Percentiles rank a stretch among this genome's conserved stretches.
These are phyloP conservation scores for Scytalopus superciliaris DNA, from an alignment of 2,113 vertebrate species.

Conservation along the genomic window DNA sequence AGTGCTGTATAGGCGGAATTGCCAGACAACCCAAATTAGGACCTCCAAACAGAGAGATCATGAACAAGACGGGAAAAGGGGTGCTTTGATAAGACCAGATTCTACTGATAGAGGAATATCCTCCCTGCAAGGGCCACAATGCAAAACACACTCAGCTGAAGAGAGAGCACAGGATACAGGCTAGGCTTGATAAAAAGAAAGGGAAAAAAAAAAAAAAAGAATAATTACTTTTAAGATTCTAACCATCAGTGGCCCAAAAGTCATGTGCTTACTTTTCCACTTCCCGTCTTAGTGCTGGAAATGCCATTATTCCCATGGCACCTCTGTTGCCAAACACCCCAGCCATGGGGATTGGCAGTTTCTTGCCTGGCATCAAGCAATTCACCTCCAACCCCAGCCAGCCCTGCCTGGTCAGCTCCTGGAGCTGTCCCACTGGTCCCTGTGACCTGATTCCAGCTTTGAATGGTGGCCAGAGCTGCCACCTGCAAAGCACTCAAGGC, in stretches of 20 bases:
- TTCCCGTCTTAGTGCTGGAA: neutral
- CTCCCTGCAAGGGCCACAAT: neutral
- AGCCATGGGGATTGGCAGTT: accelerated
- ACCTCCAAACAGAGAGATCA: neutral
- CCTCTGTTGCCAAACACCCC: neutral
- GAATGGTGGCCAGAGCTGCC: neutral
- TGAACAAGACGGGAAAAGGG: neutral
- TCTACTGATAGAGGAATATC: neutral
- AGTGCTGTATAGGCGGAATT: neutral
- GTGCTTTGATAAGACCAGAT: neutral
- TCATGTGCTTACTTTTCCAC: neutral
- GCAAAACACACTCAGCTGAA: neutral
- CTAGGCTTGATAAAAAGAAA: neutral
- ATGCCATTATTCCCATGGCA: accelerated
- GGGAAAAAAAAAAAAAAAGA: neutral
- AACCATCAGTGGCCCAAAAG: neutral
- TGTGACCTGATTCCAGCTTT: neutral
- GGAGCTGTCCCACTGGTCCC: neutral
- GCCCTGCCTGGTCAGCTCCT: neutral
- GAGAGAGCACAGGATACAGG: neutral
- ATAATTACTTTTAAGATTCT: neutral
- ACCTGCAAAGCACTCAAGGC: slow-evolving; percentile 11
- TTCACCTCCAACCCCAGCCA: neutral
- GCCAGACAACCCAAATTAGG: neutral
- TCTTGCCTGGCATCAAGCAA: neutral